A percentile compares a stretch with the other conserved stretches of the same genome.
Conservation (phyloP, 2,888 invertebrate genomes). For the Mesoligia furuncula region DNA sequence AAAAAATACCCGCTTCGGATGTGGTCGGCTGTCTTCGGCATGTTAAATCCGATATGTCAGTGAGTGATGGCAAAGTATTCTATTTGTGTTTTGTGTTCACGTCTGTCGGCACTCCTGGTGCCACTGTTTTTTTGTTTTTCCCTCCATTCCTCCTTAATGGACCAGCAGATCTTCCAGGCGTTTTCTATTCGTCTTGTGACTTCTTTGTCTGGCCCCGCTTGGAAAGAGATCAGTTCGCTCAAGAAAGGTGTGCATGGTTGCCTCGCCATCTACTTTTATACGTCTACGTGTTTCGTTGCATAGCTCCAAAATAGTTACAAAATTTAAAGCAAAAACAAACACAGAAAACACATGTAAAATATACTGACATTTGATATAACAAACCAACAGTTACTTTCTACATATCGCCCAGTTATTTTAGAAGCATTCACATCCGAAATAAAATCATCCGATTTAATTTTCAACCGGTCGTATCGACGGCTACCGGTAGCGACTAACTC, state of each 20-base stretch:
- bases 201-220: not conserved
- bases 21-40: too few relatives aligned
- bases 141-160: not conserved
- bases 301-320: not conserved
- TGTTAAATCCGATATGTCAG: too few relatives aligned
- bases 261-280: not conserved
- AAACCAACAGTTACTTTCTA: not conserved
- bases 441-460: slow-evolving; percentile 45
- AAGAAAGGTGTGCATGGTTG: not conserved
- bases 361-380: not conserved
- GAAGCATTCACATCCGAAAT: slow-evolving; percentile 12
- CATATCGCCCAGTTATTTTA: slow-evolving; percentile 21
- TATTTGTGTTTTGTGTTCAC: too few relatives aligned
- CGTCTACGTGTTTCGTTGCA: not conserved
- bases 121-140: not conserved
- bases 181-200: not conserved
- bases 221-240: not conserved
- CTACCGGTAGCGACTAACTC: slow-evolving; percentile 25
- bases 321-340: not conserved
- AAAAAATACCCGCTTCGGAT: too few relatives aligned
- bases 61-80: too few relatives aligned
- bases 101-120: too few relatives aligned
- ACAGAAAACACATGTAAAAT: not conserved
- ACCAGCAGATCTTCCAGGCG: not conserved
- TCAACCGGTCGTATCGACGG: slow-evolving; percentile 12